Conservation (phyloP, 2,888 invertebrate genomes). For the Choreutis nemorana region DNA sequence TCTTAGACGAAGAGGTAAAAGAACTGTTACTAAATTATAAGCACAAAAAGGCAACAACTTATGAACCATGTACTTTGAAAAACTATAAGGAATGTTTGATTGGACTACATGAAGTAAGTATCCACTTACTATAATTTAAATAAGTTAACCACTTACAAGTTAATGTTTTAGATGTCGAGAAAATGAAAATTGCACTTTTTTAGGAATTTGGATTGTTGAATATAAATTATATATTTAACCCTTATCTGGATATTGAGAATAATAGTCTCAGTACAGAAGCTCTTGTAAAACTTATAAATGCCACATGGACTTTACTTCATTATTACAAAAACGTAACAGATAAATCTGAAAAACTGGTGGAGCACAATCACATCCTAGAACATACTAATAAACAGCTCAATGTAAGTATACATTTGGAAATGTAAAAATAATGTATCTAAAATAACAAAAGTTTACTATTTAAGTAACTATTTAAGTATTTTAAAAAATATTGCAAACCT, state of each 20-base stretch:
- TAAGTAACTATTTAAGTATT: too few relatives aligned
- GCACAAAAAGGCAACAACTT: slow-evolving; percentile 41
- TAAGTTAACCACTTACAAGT: neutral
- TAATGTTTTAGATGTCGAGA: too few relatives aligned
- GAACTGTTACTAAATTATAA: slow-evolving; percentile 50
- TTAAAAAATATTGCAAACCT: too few relatives aligned
- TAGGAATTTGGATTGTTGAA: slow-evolving; percentile 48
- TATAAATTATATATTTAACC: slow-evolving; percentile 46
- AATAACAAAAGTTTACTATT: neutral
- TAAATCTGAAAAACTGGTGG: slow-evolving; percentile 31
- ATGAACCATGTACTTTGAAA: slow-evolving; percentile 44
- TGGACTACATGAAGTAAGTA: slow-evolving; percentile 41
- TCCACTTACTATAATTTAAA: neutral
- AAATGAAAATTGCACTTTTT: slow-evolving; percentile 8
- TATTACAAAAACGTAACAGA: slow-evolving; percentile 33
- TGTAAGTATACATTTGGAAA: slow-evolving; percentile 24
- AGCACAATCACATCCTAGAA: slow-evolving; percentile 43
- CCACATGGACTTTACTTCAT: slow-evolving; percentile 41
- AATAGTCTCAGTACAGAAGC: slow-evolving; percentile 28
- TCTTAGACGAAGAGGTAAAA: slow-evolving; percentile 49
- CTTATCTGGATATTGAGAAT: slow-evolving; percentile 34
- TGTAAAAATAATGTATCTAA: neutral
- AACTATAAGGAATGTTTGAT: slow-evolving; percentile 51
- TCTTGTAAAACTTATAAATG: slow-evolving; percentile 43
- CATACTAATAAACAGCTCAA: slow-evolving; percentile 44